A percentile compares a stretch with the other conserved stretches of the same genome.
Evolutionary conservation across 1,140 invertebrate species (phyloP).

Genomic region (Sinonovacula constricta): DNA sequence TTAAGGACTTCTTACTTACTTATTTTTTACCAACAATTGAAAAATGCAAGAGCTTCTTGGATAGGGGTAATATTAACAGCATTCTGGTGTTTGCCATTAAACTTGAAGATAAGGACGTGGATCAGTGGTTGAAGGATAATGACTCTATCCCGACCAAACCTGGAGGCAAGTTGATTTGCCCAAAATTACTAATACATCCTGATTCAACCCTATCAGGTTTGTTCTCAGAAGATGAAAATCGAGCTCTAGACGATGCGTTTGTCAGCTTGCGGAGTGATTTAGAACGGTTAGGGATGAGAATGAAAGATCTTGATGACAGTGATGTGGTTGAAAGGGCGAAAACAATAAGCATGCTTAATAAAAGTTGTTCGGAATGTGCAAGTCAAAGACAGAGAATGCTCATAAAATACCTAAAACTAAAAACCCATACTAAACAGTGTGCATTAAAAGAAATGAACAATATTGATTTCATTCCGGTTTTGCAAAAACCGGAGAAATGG

Average conservation of each 20-base stretch:
- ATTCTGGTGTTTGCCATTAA: neutral
- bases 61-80: neutral
- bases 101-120: neutral
- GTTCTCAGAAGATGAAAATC: conserved; percentile 12
- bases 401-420: conserved; percentile 38
- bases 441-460: conserved; percentile 12
- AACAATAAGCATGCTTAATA: neutral
- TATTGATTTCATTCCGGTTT: conserved; percentile 52
- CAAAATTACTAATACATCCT: conserved; percentile 28
- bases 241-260: conserved; percentile 10
- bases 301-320: neutral
- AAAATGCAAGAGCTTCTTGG: neutral
- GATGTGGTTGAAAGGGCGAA: neutral
- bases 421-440: conserved; percentile 1
- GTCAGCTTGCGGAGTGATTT: neutral
- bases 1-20: neutral
- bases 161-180: neutral
- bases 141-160: conserved; percentile 19
- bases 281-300: conserved; percentile 1
- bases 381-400: conserved; percentile 21
- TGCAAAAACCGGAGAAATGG: conserved; percentile 50
- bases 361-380: conserved; percentile 1
- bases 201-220: neutral
- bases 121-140: neutral
- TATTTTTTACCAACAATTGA: conserved; percentile 8